Conservation (phyloP, 53 echinoderm and acorn worm genomes). For the Holothuria leucospilota region DNA sequence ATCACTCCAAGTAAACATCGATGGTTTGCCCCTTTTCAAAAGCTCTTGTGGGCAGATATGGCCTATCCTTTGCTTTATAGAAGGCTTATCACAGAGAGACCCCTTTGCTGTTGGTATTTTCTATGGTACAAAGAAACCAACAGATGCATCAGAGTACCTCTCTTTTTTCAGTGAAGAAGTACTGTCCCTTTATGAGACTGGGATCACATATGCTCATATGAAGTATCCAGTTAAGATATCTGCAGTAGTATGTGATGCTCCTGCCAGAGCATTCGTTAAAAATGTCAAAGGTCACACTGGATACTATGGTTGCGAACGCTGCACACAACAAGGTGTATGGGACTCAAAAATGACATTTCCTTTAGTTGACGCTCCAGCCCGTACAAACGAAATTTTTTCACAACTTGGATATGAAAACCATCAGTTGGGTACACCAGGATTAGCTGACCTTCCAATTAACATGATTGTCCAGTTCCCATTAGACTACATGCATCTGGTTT, state of each 20-base stretch:
- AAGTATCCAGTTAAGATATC: slow-evolving; percentile 15
- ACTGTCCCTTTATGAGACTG: background rate
- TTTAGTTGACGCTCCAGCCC: background rate
- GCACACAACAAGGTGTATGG: slow-evolving; percentile 22
- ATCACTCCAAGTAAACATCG: slow-evolving; percentile 53
- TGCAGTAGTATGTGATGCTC: slow-evolving; percentile 67
- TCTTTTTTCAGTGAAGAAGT: slow-evolving; percentile 1
- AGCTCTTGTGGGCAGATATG: slow-evolving; percentile 43
- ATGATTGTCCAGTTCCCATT: too few species aligned
- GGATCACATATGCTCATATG: background rate
- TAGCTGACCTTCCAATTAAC: background rate
- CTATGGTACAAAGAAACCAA: slow-evolving; percentile 2
- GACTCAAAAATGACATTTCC: background rate
- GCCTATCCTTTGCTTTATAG: slow-evolving; percentile 52
- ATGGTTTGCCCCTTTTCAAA: slow-evolving; percentile 69
- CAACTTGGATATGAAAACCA: background rate
- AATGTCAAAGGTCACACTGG: slow-evolving; percentile 55
- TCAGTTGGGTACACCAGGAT: background rate
- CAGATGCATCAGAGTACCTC: background rate
- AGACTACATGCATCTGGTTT: too few species aligned
- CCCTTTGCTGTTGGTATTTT: slow-evolving; percentile 22
- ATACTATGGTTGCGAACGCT: slow-evolving; percentile 53
- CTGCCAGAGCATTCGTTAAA: slow-evolving; percentile 56
- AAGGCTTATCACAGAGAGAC: background rate
- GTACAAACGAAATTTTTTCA: too few species aligned